These are phyloP conservation scores for Cheilosia grossa DNA, from an alignment of 2,888 invertebrate species.

Conservation along the genomic window DNA sequence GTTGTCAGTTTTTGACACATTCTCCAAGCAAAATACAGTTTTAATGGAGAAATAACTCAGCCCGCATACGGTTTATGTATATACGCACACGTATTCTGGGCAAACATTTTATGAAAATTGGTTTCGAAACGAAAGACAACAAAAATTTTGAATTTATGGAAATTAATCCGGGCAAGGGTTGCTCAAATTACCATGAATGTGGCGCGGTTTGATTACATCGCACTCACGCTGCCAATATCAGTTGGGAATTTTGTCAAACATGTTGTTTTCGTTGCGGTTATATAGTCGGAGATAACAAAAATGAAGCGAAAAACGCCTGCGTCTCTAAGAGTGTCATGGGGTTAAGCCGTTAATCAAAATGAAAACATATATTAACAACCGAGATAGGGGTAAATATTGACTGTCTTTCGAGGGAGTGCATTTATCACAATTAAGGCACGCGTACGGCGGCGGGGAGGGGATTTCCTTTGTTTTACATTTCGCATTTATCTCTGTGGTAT, in stretches of 20 bases:
- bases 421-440: slow-evolving; percentile 70
- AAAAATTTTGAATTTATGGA: slow-evolving; percentile 64
- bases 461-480: slow-evolving; percentile 12
- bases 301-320: slow-evolving; percentile 20
- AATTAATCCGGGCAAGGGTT: slow-evolving; percentile 65
- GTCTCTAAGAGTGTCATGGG: slow-evolving; percentile 55
- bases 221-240: slow-evolving; percentile 44
- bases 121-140: slow-evolving; percentile 6
- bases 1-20: slow-evolving; percentile 58
- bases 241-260: slow-evolving; percentile 67
- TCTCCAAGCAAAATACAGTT: slow-evolving; percentile 26
- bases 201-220: slow-evolving; percentile 61
- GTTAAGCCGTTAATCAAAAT: slow-evolving; percentile 74
- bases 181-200: slow-evolving; percentile 66
- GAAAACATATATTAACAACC: slow-evolving; percentile 63
- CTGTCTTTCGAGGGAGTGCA: slow-evolving; percentile 59
- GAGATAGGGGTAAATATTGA: slow-evolving; percentile 71
- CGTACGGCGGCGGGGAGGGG: slow-evolving; percentile 11
- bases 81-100: slow-evolving; percentile 15
- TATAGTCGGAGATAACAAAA: slow-evolving; percentile 36
- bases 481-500: neutral
- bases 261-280: slow-evolving; percentile 21
- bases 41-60: slow-evolving; percentile 55
- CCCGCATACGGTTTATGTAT: slow-evolving; percentile 58
- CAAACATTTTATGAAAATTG: slow-evolving; percentile 21